Evolutionary conservation across 2,113 vertebrate species (phyloP), one percentile per base, ranked within the genome.

Genomic region (Gallinago media): DNA sequence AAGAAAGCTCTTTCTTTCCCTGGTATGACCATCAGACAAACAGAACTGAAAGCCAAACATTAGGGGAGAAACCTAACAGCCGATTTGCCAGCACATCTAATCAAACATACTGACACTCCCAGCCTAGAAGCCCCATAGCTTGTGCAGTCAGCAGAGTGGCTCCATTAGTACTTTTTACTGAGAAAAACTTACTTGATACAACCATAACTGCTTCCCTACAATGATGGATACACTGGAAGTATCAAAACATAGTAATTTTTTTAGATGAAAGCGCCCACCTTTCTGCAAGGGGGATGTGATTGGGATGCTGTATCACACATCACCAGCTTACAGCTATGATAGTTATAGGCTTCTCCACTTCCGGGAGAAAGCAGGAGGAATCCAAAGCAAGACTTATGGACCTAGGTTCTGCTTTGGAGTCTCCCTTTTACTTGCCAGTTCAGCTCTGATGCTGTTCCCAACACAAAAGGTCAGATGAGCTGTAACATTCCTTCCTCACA

Each of bases 91-190:
- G 52, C 46, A 38, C 46, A 59, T 25, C 44, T 25, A 18, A 18
- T 11, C 20, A 47, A 27, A 36, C 26, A n/a, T 61, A 19, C 38
- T 7, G 15, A 32, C 5, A 3, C 10, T 20, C 42, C 27, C 54
- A 68, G 73, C 18, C 55, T 25, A 19, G 34, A 46, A 52, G 38
- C 20, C 7, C 9, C 18, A 25, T 34, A 29, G 54, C 66, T 78
- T 79, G 9, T 2, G 6, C 26, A 25, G 1, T 2, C 1, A 12
- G 36, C 3, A 0, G 21, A 52, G 38, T 18, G 49, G 40, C 50
- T 52, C 44, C 34, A 29, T 8, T 2, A 49, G n/a, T 11, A 18
- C n/a, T n/a, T 67, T 67, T 52, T 31, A 27, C 38, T 19, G 23
- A 49, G 40, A 44, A 88, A 59, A 80, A 19, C 19, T 38, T 25